A percentile compares a stretch with the other conserved stretches of the same genome.
Evolutionary conservation across 2,113 vertebrate genomes (phyloP).

Genomic region (Gallinago jamesoni): DNA sequence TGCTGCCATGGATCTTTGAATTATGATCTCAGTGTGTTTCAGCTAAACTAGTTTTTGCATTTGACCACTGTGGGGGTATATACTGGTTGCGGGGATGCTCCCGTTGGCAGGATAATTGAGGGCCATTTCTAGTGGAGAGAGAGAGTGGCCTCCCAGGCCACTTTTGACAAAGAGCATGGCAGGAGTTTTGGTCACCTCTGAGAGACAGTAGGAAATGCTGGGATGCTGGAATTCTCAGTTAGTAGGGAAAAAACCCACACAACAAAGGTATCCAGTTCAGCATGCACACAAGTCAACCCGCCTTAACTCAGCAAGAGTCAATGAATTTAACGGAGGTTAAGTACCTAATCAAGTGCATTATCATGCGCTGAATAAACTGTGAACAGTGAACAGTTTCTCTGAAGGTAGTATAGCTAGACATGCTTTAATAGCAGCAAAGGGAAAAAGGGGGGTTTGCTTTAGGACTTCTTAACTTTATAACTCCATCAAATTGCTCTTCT

Average conservation of each 20-base stretch:
- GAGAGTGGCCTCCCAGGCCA: background rate
- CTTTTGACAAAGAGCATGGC: background rate
- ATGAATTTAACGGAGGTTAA: background rate
- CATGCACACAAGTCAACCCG: background rate
- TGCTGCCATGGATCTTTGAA: background rate
- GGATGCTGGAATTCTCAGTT: background rate
- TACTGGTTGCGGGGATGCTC: background rate
- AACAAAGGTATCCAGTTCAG: background rate
- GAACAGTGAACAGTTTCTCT: background rate
- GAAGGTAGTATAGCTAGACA: background rate
- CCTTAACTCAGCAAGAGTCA: background rate
- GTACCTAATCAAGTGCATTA: background rate
- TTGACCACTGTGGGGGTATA: background rate
- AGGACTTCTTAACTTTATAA: background rate
- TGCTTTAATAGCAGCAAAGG: background rate
- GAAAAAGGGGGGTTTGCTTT: fast-evolving
- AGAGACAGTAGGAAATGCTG: background rate
- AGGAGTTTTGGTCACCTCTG: background rate
- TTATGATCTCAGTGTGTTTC: background rate
- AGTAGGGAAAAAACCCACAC: background rate
- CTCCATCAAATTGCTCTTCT: background rate
- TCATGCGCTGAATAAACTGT: background rate
- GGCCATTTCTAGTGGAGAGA: background rate
- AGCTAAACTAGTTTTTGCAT: background rate
- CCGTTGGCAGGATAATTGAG: background rate